A percentile compares a stretch with the other conserved stretches of the same genome.
phyloP scores from a whole-genome alignment of 2,888 invertebrate genomes.

The Eupithecia abbreviata region DNA sequence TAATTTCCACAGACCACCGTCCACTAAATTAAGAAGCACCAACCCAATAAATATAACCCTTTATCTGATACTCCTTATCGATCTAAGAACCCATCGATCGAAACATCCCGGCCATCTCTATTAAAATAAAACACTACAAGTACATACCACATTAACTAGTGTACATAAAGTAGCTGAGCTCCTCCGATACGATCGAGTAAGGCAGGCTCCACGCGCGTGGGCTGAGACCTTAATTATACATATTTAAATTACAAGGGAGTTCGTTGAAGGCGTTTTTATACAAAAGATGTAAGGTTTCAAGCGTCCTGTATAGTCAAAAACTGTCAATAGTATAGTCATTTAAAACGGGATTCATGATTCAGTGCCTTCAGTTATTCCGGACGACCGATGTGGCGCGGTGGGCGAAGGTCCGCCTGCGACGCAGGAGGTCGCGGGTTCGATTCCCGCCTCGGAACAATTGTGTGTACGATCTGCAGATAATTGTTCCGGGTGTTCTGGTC shows the following conservation, averaged over 20 bases:
- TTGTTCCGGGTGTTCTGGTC: too few species aligned
- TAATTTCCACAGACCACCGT: neutral
- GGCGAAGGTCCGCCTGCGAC: too few species aligned
- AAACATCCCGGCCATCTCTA: conserved; percentile 24
- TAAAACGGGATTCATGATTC: too few species aligned
- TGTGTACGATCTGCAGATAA: too few species aligned
- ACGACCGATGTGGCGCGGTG: too few species aligned
- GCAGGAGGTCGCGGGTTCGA: too few species aligned
- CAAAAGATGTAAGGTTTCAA: neutral
- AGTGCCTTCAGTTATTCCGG: too few species aligned
- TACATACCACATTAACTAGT: neutral
- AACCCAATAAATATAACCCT: neutral
- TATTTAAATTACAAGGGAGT: conserved; percentile 31
- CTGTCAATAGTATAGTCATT: too few species aligned
- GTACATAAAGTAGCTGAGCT: conserved; percentile 23
- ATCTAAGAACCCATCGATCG: conserved; percentile 21
- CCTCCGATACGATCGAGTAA: conserved; percentile 28
- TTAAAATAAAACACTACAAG: conserved; percentile 24
- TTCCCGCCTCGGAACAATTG: too few species aligned
- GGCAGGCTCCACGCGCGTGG: conserved; percentile 24
- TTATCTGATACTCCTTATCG: conserved; percentile 3
- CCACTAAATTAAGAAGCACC: neutral
- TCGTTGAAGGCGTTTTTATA: neutral
- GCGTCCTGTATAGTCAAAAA: neutral
- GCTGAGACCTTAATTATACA: conserved; percentile 29